Evolutionary conservation across 2,888 invertebrate species (phyloP), one percentile per base, ranked within the genome.

Genomic region (Danaus chrysippus): DNA sequence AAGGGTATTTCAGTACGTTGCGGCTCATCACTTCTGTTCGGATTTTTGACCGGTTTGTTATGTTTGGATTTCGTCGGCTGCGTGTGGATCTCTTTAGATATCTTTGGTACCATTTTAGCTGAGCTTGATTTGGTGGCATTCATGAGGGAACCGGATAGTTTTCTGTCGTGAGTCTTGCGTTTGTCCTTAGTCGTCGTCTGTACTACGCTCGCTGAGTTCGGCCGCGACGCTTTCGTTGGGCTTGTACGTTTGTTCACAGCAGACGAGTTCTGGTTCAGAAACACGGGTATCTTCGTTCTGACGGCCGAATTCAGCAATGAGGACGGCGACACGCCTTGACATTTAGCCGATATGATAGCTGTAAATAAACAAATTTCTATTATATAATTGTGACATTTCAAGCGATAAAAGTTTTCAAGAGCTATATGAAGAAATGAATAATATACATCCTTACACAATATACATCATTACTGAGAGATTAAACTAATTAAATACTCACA

Each of bases 81-180:
- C 8, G 52, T 43, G 42, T 59, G 57, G 44, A 58, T 44, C 10
- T 83, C 85, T 66, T 80, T 86, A 0, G 77, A 62, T 8, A 79
- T 73, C 70, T 82, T 89, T 0, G 84, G 82, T 5, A 92, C 90
- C 61, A 91, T 84, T 77, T 92, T 92, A 0, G 93, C 93, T 0
- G 91, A 91, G 70, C 93, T 93, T 0, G 92, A 92, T 65, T 92
- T 92, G 0, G 93, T 93, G 0, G 93, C 92, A 69, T 89, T 92
- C 77, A 93, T 93, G 42, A 90, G 70, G 0, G 90, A 89, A 1
- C 84, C 80, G 0, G 82, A 76, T 1, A 76, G 61, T 59, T 76
- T 81, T 1, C 77, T 71, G 15, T 83, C 81, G 34, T 42, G 61
- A 3, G 8, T 61, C 54, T 58, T 71, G 71, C 59, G 13, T 41